phyloP scores from a whole-genome alignment of 2,888 invertebrate genomes.

The Gisinianus flammeolus region DNA sequence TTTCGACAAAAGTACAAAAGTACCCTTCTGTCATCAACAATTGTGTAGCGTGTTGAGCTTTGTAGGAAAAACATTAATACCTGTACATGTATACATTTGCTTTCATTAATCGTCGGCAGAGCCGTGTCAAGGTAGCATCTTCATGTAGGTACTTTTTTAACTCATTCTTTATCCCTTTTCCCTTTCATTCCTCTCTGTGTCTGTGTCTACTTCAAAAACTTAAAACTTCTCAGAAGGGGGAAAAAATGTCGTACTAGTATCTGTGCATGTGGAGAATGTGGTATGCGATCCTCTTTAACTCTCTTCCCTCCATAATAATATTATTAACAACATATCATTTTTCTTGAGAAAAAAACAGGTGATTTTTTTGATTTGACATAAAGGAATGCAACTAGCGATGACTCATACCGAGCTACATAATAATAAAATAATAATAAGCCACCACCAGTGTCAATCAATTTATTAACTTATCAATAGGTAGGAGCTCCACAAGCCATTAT shows the following conservation, averaged over 20 bases:
- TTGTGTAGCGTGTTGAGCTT: background rate
- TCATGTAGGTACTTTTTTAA: background rate
- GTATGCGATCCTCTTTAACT: too few species aligned
- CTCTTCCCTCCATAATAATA: too few species aligned
- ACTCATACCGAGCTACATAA: too few species aligned
- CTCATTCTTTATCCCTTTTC: background rate
- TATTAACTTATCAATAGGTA: too few species aligned
- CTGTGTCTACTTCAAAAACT: background rate
- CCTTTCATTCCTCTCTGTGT: background rate
- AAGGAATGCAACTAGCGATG: background rate
- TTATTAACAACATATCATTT: too few species aligned
- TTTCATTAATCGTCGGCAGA: slow-evolving; percentile 3
- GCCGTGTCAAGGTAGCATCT: slow-evolving; percentile 29
- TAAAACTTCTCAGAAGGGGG: background rate
- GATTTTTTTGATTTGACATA: background rate
- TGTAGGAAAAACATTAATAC: slow-evolving; percentile 2
- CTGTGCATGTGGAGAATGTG: background rate
- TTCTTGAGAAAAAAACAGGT: too few species aligned
- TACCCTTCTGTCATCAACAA: slow-evolving; percentile 6
- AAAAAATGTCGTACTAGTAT: background rate
- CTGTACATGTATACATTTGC: background rate
- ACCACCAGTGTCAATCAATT: too few species aligned
- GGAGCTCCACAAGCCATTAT: too few species aligned
- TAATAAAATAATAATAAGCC: too few species aligned
- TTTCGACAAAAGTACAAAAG: background rate